These are phyloP conservation scores for Scomber scombrus DNA, from an alignment of 2,113 vertebrate genomes.

Conservation along the genomic window DNA sequence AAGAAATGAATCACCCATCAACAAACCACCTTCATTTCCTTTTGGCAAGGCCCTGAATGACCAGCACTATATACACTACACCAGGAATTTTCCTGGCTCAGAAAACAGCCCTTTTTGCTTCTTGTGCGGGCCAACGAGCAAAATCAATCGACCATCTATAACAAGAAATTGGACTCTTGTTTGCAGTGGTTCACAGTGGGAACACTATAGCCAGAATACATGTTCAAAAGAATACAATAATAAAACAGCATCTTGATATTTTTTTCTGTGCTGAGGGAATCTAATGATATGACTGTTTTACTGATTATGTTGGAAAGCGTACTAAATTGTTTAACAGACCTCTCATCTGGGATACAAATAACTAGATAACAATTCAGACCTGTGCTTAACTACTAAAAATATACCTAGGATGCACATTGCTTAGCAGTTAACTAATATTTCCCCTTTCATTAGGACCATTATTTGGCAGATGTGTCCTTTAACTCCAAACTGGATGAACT, in stretches of 20 bases:
- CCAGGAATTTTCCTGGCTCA: slow-evolving; percentile 39
- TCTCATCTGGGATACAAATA: too few relatives aligned
- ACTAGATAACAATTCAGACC: too few relatives aligned
- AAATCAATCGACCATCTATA: slow-evolving; percentile 52
- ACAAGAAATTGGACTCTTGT: slow-evolving; percentile 15
- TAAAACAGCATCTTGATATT: too few relatives aligned
- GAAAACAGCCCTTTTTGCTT: background rate
- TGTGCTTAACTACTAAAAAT: too few relatives aligned
- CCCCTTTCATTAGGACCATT: too few relatives aligned
- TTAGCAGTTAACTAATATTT: too few relatives aligned
- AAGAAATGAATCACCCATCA: slow-evolving; percentile 64
- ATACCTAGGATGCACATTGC: too few relatives aligned
- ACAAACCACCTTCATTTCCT: slow-evolving; percentile 69
- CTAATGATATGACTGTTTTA: background rate
- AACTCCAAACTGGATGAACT: too few relatives aligned
- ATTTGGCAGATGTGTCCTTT: too few relatives aligned
- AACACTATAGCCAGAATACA: background rate
- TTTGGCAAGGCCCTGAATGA: slow-evolving; percentile 29
- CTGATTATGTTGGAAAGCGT: background rate
- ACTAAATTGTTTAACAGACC: too few relatives aligned
- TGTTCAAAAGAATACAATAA: too few relatives aligned
- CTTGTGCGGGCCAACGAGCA: slow-evolving; percentile 35
- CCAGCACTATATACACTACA: slow-evolving; percentile 19
- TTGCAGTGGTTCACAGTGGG: background rate
- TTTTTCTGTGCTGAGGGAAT: background rate